Conservation (phyloP, 2,797 vertebrate species). For the Tangara arthus region DNA sequence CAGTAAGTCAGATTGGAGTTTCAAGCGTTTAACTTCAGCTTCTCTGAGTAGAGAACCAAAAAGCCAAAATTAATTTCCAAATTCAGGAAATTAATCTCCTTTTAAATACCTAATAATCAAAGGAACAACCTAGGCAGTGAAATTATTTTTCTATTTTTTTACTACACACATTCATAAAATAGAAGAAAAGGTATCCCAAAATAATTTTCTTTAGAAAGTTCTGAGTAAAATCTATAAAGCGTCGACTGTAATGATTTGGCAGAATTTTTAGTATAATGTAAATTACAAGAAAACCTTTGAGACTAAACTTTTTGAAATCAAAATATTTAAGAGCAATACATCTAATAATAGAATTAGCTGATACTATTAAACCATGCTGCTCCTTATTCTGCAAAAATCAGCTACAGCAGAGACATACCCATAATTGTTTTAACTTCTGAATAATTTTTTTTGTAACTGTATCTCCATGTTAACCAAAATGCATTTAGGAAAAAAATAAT, state of each 20-base stretch:
- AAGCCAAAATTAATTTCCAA: background rate
- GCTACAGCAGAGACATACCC: background rate
- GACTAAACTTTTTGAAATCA: too few species aligned
- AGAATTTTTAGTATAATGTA: background rate
- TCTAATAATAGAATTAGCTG: too few species aligned
- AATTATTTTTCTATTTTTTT: background rate
- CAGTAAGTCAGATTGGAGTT: background rate
- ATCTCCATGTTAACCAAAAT: background rate
- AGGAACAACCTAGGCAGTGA: background rate
- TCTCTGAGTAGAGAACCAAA: background rate
- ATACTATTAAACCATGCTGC: background rate
- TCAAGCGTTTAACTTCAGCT: background rate
- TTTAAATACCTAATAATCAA: background rate
- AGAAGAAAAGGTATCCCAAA: background rate
- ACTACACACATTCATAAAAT: background rate
- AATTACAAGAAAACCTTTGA: background rate
- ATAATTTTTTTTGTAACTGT: background rate
- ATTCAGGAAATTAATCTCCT: background rate
- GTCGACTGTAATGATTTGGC: background rate
- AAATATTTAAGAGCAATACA: too few species aligned
- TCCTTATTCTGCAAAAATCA: background rate
- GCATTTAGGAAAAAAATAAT: background rate
- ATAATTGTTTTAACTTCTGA: background rate
- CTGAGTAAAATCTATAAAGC: background rate
- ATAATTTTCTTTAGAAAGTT: background rate